Evolutionary conservation across 2,888 invertebrate species (phyloP), one percentile per base, ranked within the genome.

Genomic region (Melieria crassipennis): DNA sequence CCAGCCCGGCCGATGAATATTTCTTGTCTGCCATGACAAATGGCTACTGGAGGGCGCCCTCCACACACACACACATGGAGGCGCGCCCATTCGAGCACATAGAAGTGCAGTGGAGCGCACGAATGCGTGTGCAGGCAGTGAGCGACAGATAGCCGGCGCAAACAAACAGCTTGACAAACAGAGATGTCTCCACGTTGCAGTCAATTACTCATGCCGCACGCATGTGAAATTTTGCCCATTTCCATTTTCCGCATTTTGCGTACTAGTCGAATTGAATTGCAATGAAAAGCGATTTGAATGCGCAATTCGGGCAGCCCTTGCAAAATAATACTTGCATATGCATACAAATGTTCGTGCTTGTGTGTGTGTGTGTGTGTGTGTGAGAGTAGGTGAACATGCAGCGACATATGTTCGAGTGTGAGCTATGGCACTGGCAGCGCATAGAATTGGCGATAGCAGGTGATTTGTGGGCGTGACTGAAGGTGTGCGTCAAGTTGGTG

Each of bases 311-410:
- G 55, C 48, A 46, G 56, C 61, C 52, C 55, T 50, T 60, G 10
- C 60, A 58, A 45, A 69, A 67, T 71, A 30, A 62, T n/a, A 71
- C 9, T 68, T 43, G n/a, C 10, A 72, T 47, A 61, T 55, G 50
- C 50, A n/a, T 45, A 68, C 55, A 74, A 45, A 63, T 64, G 58
- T 69, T 48, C 52, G 71, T 73, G 71, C 72, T 74, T 75, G 73
- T 74, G 56, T 66, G 70, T 64, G 65, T 69, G 69, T 57, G 67
- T 57, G 57, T 30, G 7, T 57, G 13, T 16, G 30, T 30, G 7
- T 57, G 13, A 10, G 30, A 30, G 48, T 48, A 45, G 7, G 10
- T 66, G 46, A 45, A 42, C 30, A 48, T 42, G n/a, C 48, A 7
- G 60, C 43, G n/a, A 30, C 48, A 58, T 67, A 66, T 66, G 30